Evolutionary conservation across 2,888 invertebrate species (phyloP).

Genomic region (Caenorhabditis plicata): DNA sequence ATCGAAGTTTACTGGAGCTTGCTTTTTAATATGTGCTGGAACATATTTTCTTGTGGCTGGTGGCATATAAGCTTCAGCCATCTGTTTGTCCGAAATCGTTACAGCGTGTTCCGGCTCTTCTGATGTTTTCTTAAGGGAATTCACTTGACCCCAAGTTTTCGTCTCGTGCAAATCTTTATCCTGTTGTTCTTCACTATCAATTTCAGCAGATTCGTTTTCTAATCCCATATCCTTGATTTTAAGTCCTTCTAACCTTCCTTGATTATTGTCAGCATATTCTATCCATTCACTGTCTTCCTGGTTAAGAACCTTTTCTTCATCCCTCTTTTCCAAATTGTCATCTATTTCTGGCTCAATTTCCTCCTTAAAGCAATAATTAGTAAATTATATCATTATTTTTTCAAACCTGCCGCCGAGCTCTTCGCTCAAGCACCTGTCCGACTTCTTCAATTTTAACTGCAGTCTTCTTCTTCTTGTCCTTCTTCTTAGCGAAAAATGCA

Average conservation of each 20-base stretch:
- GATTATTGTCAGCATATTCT: constrained; percentile 41
- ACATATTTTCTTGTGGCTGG: constrained; percentile 6
- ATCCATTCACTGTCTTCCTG: constrained; percentile 54
- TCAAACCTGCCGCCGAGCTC: constrained; percentile 43
- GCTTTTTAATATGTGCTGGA: neutral
- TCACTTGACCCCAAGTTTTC: constrained; percentile 39
- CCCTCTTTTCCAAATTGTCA: constrained; percentile 33
- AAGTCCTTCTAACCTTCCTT: constrained; percentile 48
- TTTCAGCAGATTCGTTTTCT: constrained; percentile 37
- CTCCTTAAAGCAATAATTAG: constrained; percentile 13
- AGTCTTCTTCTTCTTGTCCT: constrained; percentile 57
- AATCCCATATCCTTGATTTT: constrained; percentile 52
- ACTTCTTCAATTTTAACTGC: constrained; percentile 58
- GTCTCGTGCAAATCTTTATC: constrained; percentile 41
- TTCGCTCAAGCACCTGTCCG: constrained; percentile 53
- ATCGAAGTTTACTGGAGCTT: constrained; percentile 28
- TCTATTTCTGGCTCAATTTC: constrained; percentile 37
- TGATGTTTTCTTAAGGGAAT: constrained; percentile 10
- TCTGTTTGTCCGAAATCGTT: constrained; percentile 27
- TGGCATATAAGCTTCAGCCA: constrained; percentile 31
- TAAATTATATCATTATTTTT: neutral
- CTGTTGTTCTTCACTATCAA: constrained; percentile 36
- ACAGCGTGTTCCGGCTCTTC: constrained; percentile 27
- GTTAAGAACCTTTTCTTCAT: constrained; percentile 13
- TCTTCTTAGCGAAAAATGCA: constrained; percentile 61